These are phyloP conservation scores for Liopterus haemorrhoidalis DNA, from an alignment of 2,888 invertebrate species.

Conservation along the genomic window DNA sequence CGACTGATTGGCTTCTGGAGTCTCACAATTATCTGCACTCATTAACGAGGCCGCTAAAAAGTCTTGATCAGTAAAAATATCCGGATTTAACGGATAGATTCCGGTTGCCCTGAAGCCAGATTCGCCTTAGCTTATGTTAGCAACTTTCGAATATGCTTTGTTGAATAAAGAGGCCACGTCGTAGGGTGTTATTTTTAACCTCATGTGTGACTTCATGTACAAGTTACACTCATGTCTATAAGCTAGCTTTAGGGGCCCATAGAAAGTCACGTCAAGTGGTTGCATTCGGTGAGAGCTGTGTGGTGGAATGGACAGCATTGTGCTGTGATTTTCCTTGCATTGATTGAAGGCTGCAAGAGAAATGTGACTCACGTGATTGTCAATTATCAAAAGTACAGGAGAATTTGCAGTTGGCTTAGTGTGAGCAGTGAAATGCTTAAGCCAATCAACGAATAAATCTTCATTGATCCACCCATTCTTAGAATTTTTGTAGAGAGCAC, in stretches of 20 bases:
- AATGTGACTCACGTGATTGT: constrained; percentile 37
- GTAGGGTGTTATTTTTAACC: constrained; percentile 34
- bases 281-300: constrained; percentile 33
- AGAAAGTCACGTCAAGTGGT: constrained; percentile 33
- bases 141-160: constrained; percentile 30
- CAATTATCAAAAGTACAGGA: constrained; percentile 35
- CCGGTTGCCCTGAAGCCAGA: constrained; percentile 38
- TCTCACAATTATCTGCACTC: no score
- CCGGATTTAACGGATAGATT: constrained; percentile 36
- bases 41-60: constrained; percentile 30
- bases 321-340: constrained; percentile 30
- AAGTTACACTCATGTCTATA: constrained; percentile 36
- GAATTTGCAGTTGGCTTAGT: constrained; percentile 30
- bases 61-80: constrained; percentile 34
- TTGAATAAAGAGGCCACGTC: constrained; percentile 35
- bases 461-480: constrained; percentile 37
- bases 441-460: constrained; percentile 32
- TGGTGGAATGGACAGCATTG: constrained; percentile 32
- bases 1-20: no score
- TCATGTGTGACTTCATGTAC: constrained; percentile 34
- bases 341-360: constrained; percentile 32
- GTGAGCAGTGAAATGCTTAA: constrained; percentile 29
- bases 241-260: constrained; percentile 34
- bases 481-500: constrained; percentile 35
- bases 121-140: constrained; percentile 36